Evolutionary conservation across 2,113 vertebrate species (phyloP), one percentile per base, ranked within the genome.

Genomic region (Daphoenositta chrysoptera): DNA sequence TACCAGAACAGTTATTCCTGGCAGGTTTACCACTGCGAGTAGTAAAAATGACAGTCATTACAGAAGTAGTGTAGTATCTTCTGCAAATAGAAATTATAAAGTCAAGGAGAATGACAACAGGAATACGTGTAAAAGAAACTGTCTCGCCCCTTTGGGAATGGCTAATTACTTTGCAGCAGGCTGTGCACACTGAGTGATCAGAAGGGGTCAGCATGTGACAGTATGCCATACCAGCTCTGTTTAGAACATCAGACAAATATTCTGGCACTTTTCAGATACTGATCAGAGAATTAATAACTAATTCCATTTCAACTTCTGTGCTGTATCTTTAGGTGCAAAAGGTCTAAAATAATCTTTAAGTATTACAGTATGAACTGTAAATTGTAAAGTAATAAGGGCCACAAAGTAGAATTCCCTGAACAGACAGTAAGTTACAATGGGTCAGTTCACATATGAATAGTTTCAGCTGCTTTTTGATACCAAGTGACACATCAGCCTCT

Each of bases 381-480:
- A 82, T 20, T 61, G 24, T 44, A 30, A 89, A 77, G 40, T 57
- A 87, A 24, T 78, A 87, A 78, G 47, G 51, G 60, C 13, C 31
- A 33, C 20, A 47, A 92, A 86, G 44, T 85, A 64, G 54, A 88
- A 93, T 90, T 92, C 79, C 42, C 54, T 77, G 45, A 83, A 48
- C 28, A 86, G 54, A 87, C 63, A 33, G 0, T 42, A 90, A 87
- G 28, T 69, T 87, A 65, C 83, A 86, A 57, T 54, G 47, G 71
- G 42, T 89, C 42, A 23, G 80, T 90, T 94, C 83, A 83, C 42
- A 70, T 86, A 70, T 20, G 54, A 94, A 72, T 89, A 63, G 76
- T 92, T 96, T 68, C 83, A 94, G 86, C 89, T 92, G 90, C 68
- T 96, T 94, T 86, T 94, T 2, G 12, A 90, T 89, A 94, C 94